Conservation (phyloP, 2,888 invertebrate genomes). For the Orthosia gracilis region DNA sequence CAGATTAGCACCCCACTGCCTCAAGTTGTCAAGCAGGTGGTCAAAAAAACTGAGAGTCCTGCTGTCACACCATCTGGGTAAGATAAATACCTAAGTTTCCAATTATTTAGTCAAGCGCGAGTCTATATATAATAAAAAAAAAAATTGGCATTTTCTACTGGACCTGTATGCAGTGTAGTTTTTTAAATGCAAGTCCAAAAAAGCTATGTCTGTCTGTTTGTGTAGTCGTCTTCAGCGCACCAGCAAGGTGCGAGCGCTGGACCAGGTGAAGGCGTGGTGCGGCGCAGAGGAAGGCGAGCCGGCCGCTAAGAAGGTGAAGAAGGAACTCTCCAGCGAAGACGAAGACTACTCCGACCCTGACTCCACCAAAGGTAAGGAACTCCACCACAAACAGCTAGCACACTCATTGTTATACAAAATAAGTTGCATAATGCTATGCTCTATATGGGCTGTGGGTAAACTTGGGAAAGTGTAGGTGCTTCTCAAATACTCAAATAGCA, state of each 20-base stretch:
- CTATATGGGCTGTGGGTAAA: neutral
- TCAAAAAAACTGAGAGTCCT: conserved; percentile 84
- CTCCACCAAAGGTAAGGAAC: conserved; percentile 72
- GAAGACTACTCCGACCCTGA: conserved; percentile 89
- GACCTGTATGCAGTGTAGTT: too few relatives aligned
- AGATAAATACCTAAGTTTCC: conserved; percentile 52
- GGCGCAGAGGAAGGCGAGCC: conserved; percentile 91
- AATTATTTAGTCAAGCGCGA: too few relatives aligned
- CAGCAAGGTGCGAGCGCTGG: conserved; percentile 95
- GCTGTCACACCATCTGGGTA: conserved; percentile 87
- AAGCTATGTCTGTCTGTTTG: neutral
- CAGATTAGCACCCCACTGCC: conserved; percentile 84
- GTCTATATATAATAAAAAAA: too few relatives aligned
- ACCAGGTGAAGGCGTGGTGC: conserved; percentile 96
- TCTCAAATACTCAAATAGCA: conserved; percentile 43
- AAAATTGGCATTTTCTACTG: neutral
- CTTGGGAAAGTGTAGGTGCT: conserved; percentile 22
- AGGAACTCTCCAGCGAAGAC: conserved; percentile 89
- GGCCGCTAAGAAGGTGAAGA: conserved; percentile 89
- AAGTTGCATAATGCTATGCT: neutral
- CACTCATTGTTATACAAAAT: conserved; percentile 29
- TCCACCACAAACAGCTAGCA: conserved; percentile 15
- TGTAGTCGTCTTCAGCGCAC: conserved; percentile 93
- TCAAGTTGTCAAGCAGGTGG: conserved; percentile 82
- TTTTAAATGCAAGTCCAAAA: neutral